A percentile compares a stretch with the other conserved stretches of the same genome.
phyloP scores from a whole-genome alignment of 1,140 invertebrate genomes.

The Lepidostoma basale region DNA sequence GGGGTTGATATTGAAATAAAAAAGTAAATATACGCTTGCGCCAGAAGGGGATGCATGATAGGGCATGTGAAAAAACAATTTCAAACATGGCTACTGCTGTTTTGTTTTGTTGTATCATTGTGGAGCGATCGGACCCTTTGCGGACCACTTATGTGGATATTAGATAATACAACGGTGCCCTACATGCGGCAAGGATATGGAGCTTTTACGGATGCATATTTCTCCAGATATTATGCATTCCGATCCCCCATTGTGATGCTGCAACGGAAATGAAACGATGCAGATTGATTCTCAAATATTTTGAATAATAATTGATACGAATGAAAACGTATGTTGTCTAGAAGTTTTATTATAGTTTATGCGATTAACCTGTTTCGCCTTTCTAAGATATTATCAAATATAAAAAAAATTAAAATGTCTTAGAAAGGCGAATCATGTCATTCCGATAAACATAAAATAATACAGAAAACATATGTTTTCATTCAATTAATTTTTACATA shows the following conservation, averaged over 20 bases:
- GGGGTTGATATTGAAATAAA: constrained; percentile 45
- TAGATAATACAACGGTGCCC: constrained; percentile 32
- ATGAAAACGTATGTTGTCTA: no score
- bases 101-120: constrained; percentile 41
- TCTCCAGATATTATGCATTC: constrained; percentile 14
- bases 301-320: no score
- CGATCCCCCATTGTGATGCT: not conserved
- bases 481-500: no score
- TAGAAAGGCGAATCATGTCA: no score
- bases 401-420: no score
- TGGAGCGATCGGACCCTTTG: constrained; percentile 28
- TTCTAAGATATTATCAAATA: no score
- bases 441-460: no score
- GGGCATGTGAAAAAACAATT: constrained; percentile 43
- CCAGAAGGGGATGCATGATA: constrained; percentile 8
- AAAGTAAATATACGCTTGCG: constrained; percentile 36
- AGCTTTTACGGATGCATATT: constrained; percentile 13
- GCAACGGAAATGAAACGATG: constrained; percentile 2
- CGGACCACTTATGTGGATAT: constrained; percentile 39
- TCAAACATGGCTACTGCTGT: constrained; percentile 40
- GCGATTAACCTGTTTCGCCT: no score
- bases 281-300: no score
- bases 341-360: no score
- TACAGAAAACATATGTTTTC: no score
- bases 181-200: constrained; percentile 7